A percentile compares a stretch with the other conserved stretches of the same genome.
phyloP scores from a whole-genome alignment of 1,140 invertebrate species.

The Pseudomyrmex concolor region DNA sequence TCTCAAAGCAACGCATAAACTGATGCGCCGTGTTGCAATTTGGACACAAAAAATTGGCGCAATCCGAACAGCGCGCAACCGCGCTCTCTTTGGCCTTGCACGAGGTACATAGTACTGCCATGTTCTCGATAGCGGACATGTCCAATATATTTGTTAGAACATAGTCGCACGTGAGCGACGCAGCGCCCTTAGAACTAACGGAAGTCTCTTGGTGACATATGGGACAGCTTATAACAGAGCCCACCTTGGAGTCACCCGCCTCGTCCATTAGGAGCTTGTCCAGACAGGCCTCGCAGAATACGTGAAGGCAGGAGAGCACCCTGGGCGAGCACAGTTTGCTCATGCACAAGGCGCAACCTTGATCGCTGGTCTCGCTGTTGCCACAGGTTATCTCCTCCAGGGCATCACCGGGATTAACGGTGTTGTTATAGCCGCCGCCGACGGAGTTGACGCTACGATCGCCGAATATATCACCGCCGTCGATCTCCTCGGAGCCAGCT shows the following conservation, averaged over 20 bases:
- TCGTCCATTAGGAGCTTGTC: slow-evolving; percentile 91
- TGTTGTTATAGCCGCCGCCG: slow-evolving; percentile 53
- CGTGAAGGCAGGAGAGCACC: slow-evolving; percentile 95
- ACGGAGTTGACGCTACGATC: slow-evolving; percentile 41
- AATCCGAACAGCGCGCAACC: slow-evolving; percentile 95
- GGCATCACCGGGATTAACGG: slow-evolving; percentile 71
- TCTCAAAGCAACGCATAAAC: slow-evolving; percentile 97
- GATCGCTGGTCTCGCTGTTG: slow-evolving; percentile 70
- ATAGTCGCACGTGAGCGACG: slow-evolving; percentile 92
- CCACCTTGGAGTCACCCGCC: slow-evolving; percentile 86
- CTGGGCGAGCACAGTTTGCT: slow-evolving; percentile 92
- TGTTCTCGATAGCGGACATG: slow-evolving; percentile 91
- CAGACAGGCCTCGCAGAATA: slow-evolving; percentile 95
- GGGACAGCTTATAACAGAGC: slow-evolving; percentile 89
- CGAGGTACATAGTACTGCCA: slow-evolving; percentile 92
- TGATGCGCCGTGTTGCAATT: slow-evolving; percentile 97
- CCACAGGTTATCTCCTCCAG: slow-evolving; percentile 75
- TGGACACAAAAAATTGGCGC: slow-evolving; percentile 96
- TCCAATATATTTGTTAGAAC: slow-evolving; percentile 94
- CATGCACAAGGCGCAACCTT: slow-evolving; percentile 85
- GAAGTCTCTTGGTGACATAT: slow-evolving; percentile 93
- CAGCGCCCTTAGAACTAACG: slow-evolving; percentile 89
- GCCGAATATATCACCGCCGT: slow-evolving; percentile 68
- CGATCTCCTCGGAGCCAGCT: slow-evolving; percentile 64
- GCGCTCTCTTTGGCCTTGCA: slow-evolving; percentile 96